Conservation (phyloP, 2,797 vertebrate genomes). For the Sus cebifrons region DNA sequence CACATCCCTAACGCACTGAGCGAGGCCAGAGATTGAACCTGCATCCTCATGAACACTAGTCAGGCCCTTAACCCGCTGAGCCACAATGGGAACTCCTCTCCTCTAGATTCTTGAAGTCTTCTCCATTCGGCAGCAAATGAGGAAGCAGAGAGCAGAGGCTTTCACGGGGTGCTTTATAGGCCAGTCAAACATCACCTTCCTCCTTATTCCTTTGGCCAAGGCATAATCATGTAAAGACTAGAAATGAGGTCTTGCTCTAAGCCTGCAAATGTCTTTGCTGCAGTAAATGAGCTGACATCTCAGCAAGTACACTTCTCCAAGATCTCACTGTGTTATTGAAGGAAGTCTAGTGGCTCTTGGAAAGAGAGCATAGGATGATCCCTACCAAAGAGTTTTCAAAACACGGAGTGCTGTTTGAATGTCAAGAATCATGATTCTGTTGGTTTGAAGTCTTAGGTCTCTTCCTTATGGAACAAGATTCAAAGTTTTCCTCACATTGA, state of each 20-base stretch:
- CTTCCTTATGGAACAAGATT: neutral
- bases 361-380: neutral
- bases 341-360: neutral
- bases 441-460: neutral
- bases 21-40: too few relatives aligned
- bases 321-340: neutral
- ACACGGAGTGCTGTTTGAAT: neutral
- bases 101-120: neutral
- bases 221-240: neutral
- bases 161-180: neutral
- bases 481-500: slow-evolving; percentile 25
- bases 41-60: too few relatives aligned
- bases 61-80: too few relatives aligned
- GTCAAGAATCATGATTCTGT: neutral
- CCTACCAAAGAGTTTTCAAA: neutral
- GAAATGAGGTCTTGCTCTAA: neutral
- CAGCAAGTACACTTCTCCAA: neutral
- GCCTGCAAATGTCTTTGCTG: neutral
- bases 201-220: neutral
- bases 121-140: neutral
- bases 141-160: neutral
- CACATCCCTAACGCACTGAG: too few relatives aligned
- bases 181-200: neutral
- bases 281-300: neutral
- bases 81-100: neutral